These are phyloP conservation scores for Pterostichus niger DNA, from an alignment of 2,888 invertebrate species.

Conservation along the genomic window DNA sequence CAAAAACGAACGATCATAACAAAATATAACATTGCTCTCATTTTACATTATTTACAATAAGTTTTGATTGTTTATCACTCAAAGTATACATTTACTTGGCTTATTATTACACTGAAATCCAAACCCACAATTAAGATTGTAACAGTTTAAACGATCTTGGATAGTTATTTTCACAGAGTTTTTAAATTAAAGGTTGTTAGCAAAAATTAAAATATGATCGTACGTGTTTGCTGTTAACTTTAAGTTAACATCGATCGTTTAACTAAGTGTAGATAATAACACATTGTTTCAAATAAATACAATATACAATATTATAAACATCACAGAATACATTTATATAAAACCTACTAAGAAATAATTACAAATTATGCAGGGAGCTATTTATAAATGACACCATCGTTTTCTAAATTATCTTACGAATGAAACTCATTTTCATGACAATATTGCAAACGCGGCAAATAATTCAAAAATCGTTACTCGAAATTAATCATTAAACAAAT, in stretches of 20 bases:
- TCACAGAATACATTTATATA: slow-evolving; percentile 72
- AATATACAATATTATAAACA: slow-evolving; percentile 72
- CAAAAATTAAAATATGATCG: not conserved
- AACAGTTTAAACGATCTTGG: not conserved
- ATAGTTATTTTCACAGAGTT: slow-evolving; percentile 16
- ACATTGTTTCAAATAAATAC: slow-evolving; percentile 72
- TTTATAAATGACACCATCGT: slow-evolving; percentile 39
- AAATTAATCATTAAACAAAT: slow-evolving; percentile 67
- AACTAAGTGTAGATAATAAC: slow-evolving; percentile 63
- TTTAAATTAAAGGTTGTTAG: not conserved
- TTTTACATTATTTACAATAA: slow-evolving; percentile 48
- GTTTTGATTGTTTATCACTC: slow-evolving; percentile 52
- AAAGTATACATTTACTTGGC: slow-evolving; percentile 38
- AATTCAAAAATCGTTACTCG: slow-evolving; percentile 15
- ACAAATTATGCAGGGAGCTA: slow-evolving; percentile 64
- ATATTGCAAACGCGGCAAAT: slow-evolving; percentile 30
- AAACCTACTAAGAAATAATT: slow-evolving; percentile 56
- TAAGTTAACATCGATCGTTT: slow-evolving; percentile 45
- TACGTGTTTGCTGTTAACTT: slow-evolving; percentile 34
- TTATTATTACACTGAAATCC: slow-evolving; percentile 47
- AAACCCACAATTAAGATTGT: slow-evolving; percentile 16
- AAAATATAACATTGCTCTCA: slow-evolving; percentile 50
- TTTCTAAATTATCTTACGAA: slow-evolving; percentile 45
- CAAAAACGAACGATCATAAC: slow-evolving; percentile 57
- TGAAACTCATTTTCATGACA: slow-evolving; percentile 46